Base-by-base conservation (phyloP, 2,113 vertebrate species). In the Anseranas semipalmata region DNA sequence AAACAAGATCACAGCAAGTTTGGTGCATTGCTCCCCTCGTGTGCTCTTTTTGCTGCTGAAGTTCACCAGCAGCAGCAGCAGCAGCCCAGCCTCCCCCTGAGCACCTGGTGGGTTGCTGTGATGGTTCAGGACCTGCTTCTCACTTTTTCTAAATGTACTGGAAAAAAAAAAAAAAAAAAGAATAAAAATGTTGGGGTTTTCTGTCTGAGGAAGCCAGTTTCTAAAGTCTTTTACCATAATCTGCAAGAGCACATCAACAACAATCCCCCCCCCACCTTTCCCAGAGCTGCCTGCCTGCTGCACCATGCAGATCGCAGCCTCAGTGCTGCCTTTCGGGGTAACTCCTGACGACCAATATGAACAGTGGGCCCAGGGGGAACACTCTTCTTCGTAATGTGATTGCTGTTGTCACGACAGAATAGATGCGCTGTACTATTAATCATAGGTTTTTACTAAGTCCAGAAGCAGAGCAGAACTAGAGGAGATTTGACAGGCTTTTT, bases 401-500 rank as follows among this genome's bases (percentile, higher is more conserved):
- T 37, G 14, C 60, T 97, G 81, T 85, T 78, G 93, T 84, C 41
- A 65, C 1, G 1, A 55, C 83, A 77, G 46, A 80, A 71, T 46
- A 35, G 28, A 52, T 62, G 63, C 7, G 2, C 65, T 35, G 27
- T 67, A 48, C 82, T 87, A 52, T 90, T 95, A 85, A 96, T 92
- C 91, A 89, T 62, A 33, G 48, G 5, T 50, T 79, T 91, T 93
- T 60, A n/a, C 75, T 46, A 68, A 93, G 76, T 63, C 86, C 25
- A 6, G 66, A 78, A 83, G 91, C 81, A 56, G 67, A 70, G 86
- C 78, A 87, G 76, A 89, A 90, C 85, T 73, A 74, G 87, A 96
- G 66, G 85, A 70, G 52, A 87, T 85, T 96, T 96, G 95, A 91
- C 89, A 86, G 62, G 90, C 33, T 91, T 95, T 86, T 89, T 87